Evolutionary conservation across 2,888 invertebrate genomes (phyloP).

Genomic region (Calameuta pallipes): DNA sequence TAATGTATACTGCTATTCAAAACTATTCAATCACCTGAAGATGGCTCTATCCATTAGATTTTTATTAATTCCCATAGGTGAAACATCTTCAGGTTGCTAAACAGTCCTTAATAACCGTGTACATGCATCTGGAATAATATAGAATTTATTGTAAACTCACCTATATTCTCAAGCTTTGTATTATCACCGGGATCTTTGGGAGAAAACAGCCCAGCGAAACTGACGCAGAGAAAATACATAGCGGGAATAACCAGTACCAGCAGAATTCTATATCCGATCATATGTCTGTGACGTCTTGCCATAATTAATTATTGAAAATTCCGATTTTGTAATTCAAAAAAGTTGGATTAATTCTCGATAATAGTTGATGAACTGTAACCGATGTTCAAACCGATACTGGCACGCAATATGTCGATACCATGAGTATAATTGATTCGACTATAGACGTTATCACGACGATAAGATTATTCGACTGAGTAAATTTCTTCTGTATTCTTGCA

Average conservation of each 20-base stretch:
- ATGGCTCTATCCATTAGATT: no score
- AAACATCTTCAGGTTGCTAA: no score
- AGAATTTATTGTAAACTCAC: neutral
- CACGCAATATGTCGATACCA: conserved; percentile 11
- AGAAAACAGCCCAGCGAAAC: conserved; percentile 35
- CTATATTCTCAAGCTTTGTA: neutral
- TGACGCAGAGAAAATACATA: conserved; percentile 50
- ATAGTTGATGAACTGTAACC: neutral
- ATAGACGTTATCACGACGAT: conserved; percentile 18
- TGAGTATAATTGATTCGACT: conserved; percentile 20
- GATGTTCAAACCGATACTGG: conserved; percentile 18
- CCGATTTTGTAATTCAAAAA: neutral
- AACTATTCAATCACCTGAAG: no score
- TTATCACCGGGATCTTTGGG: conserved; percentile 25
- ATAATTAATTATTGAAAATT: conserved; percentile 28
- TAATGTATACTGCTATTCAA: neutral
- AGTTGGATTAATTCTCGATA: neutral
- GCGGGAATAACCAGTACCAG: conserved; percentile 53
- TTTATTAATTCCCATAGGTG: no score
- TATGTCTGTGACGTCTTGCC: conserved; percentile 51
- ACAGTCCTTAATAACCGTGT: no score
- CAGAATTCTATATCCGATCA: conserved; percentile 52
- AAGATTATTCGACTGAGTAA: conserved; percentile 13
- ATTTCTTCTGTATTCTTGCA: neutral
- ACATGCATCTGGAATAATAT: neutral